Base-by-base conservation (phyloP, 2,888 invertebrate genomes). In the Noctuana brunneofusca region DNA sequence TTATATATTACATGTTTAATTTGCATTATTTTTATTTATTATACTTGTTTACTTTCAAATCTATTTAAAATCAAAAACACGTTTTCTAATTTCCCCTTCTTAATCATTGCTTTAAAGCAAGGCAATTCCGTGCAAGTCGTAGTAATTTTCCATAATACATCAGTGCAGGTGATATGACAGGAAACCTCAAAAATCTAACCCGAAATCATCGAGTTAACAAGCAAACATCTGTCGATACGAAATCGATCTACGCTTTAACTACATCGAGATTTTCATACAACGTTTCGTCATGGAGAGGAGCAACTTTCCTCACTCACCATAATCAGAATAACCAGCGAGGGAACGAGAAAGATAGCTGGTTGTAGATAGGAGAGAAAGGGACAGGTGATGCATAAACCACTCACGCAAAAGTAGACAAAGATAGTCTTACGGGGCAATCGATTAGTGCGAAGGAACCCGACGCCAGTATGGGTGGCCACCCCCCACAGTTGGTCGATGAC, bases 401-500 rank as follows among this genome's bases (percentile, higher is more conserved):
- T 76, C 78, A 71, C 79, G 80, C 76, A 73, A 69, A 76, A 78
- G 78, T 74, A 78, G 83, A 89, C 66, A 69, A 80, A 78, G 88
- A 88, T 73, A 75, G 80, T 63, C 65, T 72, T 82, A 90, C 75
- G 63, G 11, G 55, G 22, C 41, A 65, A 18, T 24, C 12, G 24
- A 53, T 65, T 57, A 35, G 83, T 71, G 74, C 58, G 83, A 89
- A 73, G 72, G 83, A 71, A 83, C 11, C 64, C 68, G 38, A 68
- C 67, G 66, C 68, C 82, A 65, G 80, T 84, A 79, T 89, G 92
- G 91, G 91, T 91, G 92, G 91, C 85, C 92, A 92, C 92, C 92
- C 92, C 92, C 91, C 89, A 92, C 85, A 81, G 89, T 86, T 90
- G 92, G 90, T 80, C 91, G 87, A 91, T 92, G 92, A 86, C 90